phyloP scores from a whole-genome alignment of 2,888 invertebrate species.

The Azorinus chamasolen region DNA sequence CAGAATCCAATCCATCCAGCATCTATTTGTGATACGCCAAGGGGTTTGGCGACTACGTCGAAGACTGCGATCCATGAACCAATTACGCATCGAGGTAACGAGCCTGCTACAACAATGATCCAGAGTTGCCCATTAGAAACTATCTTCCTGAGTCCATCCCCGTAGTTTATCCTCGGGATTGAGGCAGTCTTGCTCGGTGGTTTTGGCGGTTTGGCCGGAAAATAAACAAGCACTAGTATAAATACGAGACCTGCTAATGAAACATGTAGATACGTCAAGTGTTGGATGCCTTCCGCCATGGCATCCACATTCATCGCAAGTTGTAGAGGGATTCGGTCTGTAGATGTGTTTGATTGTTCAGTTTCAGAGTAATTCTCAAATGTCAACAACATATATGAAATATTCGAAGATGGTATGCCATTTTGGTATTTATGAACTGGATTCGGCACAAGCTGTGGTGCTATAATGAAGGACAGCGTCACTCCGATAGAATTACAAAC shows the following conservation, averaged over 20 bases:
- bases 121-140: constrained; percentile 44
- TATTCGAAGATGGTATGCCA: too few species aligned
- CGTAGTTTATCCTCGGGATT: constrained; percentile 68
- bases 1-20: constrained; percentile 61
- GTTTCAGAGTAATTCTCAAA: too few species aligned
- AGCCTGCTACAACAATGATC: constrained; percentile 35
- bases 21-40: constrained; percentile 47
- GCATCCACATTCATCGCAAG: background rate
- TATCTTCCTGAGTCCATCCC: constrained; percentile 38
- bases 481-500: constrained; percentile 46
- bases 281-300: constrained; percentile 26
- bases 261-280: constrained; percentile 26
- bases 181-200: constrained; percentile 79
- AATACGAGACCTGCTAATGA: constrained; percentile 31
- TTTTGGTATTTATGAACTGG: constrained; percentile 13
- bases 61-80: constrained; percentile 45
- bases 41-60: constrained; percentile 44
- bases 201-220: constrained; percentile 76
- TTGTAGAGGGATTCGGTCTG: background rate
- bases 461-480: constrained; percentile 50
- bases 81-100: constrained; percentile 24
- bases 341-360: too few species aligned
- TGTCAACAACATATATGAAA: too few species aligned
- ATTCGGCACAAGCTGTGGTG: constrained; percentile 42
- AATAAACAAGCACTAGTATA: constrained; percentile 72